Conservation (phyloP, 2,888 invertebrate species). For the Napeogenes sylphis region DNA sequence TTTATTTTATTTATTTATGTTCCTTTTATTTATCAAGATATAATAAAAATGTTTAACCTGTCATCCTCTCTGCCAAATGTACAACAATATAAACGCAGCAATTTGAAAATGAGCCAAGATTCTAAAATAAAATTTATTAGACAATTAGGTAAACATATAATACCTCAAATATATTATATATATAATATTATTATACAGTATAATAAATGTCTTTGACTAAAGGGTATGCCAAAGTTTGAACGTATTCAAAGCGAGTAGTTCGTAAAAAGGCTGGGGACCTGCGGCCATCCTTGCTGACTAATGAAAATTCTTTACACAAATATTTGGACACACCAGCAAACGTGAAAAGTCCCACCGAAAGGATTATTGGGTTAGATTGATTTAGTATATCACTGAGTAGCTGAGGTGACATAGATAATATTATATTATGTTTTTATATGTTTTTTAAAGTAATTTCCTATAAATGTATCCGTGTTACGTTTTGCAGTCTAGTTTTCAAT, state of each 20-base stretch:
- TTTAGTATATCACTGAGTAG: conserved; percentile 9
- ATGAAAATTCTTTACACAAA: conserved; percentile 43
- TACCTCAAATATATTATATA: background rate
- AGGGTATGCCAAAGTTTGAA: conserved; percentile 14
- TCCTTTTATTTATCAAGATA: conserved; percentile 8
- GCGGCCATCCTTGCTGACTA: conserved; percentile 35
- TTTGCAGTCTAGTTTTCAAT: background rate
- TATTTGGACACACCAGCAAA: conserved; percentile 33
- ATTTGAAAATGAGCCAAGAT: conserved; percentile 28
- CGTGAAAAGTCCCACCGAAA: conserved; percentile 33
- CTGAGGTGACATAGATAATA: background rate
- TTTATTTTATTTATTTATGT: background rate
- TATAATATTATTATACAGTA: background rate
- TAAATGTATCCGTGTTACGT: background rate
- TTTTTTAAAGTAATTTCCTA: background rate
- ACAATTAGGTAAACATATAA: background rate
- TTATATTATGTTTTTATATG: background rate
- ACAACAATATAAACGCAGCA: conserved; percentile 25
- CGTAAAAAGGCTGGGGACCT: conserved; percentile 29
- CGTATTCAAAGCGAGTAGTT: conserved; percentile 21
- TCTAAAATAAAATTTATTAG: conserved; percentile 8
- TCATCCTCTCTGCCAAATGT: conserved; percentile 30
- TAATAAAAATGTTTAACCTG: conserved; percentile 25
- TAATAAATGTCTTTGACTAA: background rate
- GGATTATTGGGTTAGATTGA: conserved; percentile 15